Conservation (phyloP, 2,797 vertebrate genomes). For the Diceros bicornis region DNA sequence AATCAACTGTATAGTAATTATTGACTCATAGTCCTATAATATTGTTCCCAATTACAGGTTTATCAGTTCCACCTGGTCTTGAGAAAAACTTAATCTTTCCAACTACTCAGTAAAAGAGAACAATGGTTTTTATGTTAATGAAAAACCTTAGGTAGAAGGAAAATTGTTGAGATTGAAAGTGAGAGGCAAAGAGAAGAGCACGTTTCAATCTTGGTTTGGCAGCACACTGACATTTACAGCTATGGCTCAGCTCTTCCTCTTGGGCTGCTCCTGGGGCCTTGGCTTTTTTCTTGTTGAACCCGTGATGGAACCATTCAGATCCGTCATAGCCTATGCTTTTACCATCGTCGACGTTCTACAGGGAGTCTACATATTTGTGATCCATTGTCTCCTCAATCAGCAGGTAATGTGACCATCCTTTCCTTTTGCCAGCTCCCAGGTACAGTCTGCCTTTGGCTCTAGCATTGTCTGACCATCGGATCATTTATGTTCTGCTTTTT, state of each 20-base stretch:
- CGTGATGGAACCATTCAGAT: neutral
- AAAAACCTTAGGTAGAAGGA: too few relatives aligned
- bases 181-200: too few relatives aligned
- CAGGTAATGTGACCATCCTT: slow-evolving; percentile 60
- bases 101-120: too few relatives aligned
- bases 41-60: too few relatives aligned
- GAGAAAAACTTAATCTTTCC: too few relatives aligned
- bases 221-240: slow-evolving; percentile 80
- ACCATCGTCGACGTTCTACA: slow-evolving; percentile 79
- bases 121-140: too few relatives aligned
- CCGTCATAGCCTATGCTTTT: slow-evolving; percentile 72
- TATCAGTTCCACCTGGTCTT: too few relatives aligned
- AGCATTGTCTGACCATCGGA: too few relatives aligned
- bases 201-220: neutral
- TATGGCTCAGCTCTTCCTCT: slow-evolving; percentile 77
- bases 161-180: neutral
- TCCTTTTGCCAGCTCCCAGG: neutral
- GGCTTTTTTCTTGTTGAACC: slow-evolving; percentile 68
- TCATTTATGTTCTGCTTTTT: too few relatives aligned
- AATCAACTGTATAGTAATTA: too few relatives aligned
- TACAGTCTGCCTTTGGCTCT: too few relatives aligned
- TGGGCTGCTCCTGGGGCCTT: slow-evolving; percentile 80
- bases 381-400: slow-evolving; percentile 81
- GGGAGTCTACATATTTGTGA: slow-evolving; percentile 80
- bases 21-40: too few relatives aligned